Base-by-base conservation (phyloP, 2,113 vertebrate species). In the Hylia prasina region DNA sequence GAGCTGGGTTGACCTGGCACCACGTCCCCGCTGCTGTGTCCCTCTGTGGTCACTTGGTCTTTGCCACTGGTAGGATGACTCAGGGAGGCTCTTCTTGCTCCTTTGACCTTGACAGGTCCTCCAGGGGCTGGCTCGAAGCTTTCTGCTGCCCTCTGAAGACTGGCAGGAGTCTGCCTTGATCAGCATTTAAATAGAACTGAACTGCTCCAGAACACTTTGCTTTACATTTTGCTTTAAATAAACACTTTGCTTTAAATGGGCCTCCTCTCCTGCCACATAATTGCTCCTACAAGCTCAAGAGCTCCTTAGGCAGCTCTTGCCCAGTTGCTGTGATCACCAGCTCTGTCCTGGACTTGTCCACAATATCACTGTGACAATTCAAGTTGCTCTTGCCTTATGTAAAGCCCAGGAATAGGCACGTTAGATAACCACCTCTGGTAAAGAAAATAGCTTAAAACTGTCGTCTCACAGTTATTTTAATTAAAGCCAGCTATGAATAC, bases 361-460 rank as follows among this genome's bases (percentile, higher is more conserved):
- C 1, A 6, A 22, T 45, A 33, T 42, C 64, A 19, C 75, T 35
- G 54, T 72, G 58, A 39, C 66, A 58, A 37, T 48, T 84, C 31
- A 39, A 66, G 75, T 66, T 63, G 48, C 44, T 84, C 83, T 90
- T 71, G 65, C 28, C 89, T 97, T 95, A 96, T 76, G 89, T 95
- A 96, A 96, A 89, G 61, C 30, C 77, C 81, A 91, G 61, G 91
- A 95, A 87, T 89, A 94, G 93, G 35, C 96, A 40, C 33, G 19
- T 97, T 96, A 96, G 96, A 93, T 97, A 96, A 97, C 90, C 73
- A 93, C 96, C 92, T 87, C 95, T 96, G 95, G 94, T 71, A 71
- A 82, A 87, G 90, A 85, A 89, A 87, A 94, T 63, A 78, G 84
- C 92, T 90, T 54, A 23, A 75, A 95, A 75, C 78, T 87, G 78